Percentiles rank a stretch among this genome's conserved stretches.
Conservation (phyloP, 2,797 vertebrate genomes). For the Mionectes olivaceus region DNA sequence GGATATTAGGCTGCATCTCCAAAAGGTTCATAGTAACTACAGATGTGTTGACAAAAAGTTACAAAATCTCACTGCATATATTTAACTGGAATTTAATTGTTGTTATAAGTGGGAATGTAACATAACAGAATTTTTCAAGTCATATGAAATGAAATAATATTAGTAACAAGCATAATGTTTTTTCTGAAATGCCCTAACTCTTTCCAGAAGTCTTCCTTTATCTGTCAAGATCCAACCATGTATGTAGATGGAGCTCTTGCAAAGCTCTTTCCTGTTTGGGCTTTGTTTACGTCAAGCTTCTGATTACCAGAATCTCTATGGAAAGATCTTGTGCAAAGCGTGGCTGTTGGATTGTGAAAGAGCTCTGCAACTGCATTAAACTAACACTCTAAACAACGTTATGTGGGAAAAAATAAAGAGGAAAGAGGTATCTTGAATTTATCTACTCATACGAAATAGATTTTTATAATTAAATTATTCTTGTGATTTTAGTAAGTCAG, state of each 20-base stretch:
- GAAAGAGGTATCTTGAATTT: neutral
- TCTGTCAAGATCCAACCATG: neutral
- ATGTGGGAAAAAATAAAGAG: neutral
- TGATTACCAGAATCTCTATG: neutral
- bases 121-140: neutral
- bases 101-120: neutral
- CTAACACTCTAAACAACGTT: neutral
- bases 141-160: neutral
- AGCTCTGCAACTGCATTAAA: neutral
- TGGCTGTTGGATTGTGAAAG: neutral
- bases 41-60: neutral
- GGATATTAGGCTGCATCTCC: neutral
- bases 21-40: neutral
- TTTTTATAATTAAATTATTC: neutral
- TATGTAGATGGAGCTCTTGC: neutral
- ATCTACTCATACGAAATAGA: neutral
- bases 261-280: neutral
- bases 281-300: neutral
- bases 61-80: neutral
- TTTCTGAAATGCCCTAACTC: neutral
- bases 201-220: neutral
- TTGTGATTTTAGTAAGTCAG: neutral
- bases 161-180: neutral
- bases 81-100: neutral
- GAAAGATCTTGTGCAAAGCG: neutral